Evolutionary conservation across 2,113 vertebrate genomes (phyloP), one percentile per base, ranked within the genome.

Genomic region (Galeopterus variegatus): DNA sequence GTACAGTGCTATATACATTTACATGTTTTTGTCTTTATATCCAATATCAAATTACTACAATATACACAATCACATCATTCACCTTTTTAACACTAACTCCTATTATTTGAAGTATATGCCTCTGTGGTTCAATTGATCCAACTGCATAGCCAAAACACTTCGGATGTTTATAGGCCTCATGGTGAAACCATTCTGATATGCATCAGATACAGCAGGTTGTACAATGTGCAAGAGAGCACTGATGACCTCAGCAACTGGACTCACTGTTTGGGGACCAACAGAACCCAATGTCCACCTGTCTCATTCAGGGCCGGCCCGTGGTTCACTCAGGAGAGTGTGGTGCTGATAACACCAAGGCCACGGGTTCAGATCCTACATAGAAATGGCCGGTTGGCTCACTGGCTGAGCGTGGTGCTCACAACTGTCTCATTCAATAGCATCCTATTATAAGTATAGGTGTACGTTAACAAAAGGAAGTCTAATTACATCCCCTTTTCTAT

Each of bases 31-130:
- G 19, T 90, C 52, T 54, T 87, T 92, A 93, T 81, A 73, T 0
- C 33, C 79, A 85, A 50, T 73, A 85, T 82, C 24, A 50, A 95
- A 62, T 92, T 90, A 58, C 45, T 88, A 88, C 62, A 90, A 83
- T 14, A 90, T 58, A 83, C 21, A 60, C 5, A 84, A 76, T 95
- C n/a, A 41, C 33, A 80, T 5, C 5, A 13, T 77, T 70, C 80
- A 65, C 12, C 11, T 62, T 95, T 80, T 65, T 69, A 96, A 87
- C 60, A 60, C 65, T 86, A 91, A 93, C 23, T 83, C 75, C n/a
- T 64, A 72, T 58, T 92, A 80, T 48, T 24, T 96, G 75, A 93
- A 76, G 54, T 21, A 84, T 50, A 31, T 19, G 48, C 33, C 21
- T 82, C 58, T 81, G 4, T 70, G 33, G 50, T 56, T 95, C 75